Percentiles rank a stretch among this genome's conserved stretches.
Evolutionary conservation across 2,888 invertebrate genomes (phyloP).

Genomic region (Lumbricus terrestris): DNA sequence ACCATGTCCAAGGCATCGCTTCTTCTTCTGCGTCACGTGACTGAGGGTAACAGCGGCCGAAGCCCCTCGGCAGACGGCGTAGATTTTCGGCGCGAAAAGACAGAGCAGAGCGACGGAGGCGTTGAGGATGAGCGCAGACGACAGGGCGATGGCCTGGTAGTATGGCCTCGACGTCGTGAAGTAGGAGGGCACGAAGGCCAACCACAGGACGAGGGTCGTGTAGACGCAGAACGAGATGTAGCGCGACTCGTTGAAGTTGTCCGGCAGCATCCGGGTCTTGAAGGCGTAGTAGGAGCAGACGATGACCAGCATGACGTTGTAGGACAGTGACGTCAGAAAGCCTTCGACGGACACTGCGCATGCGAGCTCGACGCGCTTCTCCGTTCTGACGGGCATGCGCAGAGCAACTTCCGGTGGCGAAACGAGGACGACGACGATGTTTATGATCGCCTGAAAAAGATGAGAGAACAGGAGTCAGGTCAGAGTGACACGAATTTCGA

Average conservation of each 20-base stretch:
- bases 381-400: conserved; percentile 38
- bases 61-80: conserved; percentile 37
- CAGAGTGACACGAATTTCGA: too few relatives aligned
- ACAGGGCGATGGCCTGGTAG: conserved; percentile 40
- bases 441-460: conserved; percentile 40
- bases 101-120: conserved; percentile 41
- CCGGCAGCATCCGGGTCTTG: conserved; percentile 43
- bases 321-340: conserved; percentile 43
- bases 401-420: conserved; percentile 33
- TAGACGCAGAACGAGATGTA: conserved; percentile 49
- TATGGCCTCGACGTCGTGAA: conserved; percentile 42
- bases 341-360: conserved; percentile 43
- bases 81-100: conserved; percentile 43
- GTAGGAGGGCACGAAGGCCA: conserved; percentile 49
- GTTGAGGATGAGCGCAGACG: conserved; percentile 43
- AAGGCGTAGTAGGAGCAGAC: conserved; percentile 46
- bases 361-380: conserved; percentile 43
- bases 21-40: neutral
- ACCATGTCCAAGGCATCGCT: neutral
- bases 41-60: neutral
- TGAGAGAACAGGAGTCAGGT: too few relatives aligned
- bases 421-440: conserved; percentile 30
- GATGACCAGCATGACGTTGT: conserved; percentile 43
- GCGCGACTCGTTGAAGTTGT: conserved; percentile 48
- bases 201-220: conserved; percentile 48